Percentiles rank a stretch among this genome's conserved stretches.
These are phyloP conservation scores for Lochmaea capreae DNA, from an alignment of 2,888 invertebrate genomes.

Conservation along the genomic window DNA sequence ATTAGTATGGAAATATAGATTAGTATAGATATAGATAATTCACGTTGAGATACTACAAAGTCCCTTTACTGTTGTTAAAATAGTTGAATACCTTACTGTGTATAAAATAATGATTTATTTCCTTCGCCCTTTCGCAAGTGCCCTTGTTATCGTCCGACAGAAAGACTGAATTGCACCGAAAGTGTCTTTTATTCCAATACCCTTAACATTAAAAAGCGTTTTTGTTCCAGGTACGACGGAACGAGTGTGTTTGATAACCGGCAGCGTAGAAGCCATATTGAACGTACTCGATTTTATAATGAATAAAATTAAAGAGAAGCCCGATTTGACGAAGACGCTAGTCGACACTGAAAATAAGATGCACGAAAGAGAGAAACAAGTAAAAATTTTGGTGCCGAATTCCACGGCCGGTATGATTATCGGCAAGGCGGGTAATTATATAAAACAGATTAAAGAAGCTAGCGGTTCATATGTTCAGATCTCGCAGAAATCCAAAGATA, in stretches of 20 bases:
- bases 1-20: no score
- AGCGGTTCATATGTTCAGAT: slow-evolving; percentile 96
- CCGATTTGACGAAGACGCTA: slow-evolving; percentile 86
- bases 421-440: slow-evolving; percentile 93
- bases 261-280: slow-evolving; percentile 91
- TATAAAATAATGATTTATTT: no score
- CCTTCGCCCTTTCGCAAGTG: no score
- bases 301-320: slow-evolving; percentile 96
- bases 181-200: neutral
- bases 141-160: no score
- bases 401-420: slow-evolving; percentile 98
- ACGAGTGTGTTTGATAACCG: slow-evolving; percentile 93
- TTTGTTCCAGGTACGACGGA: slow-evolving; percentile 85
- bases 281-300: slow-evolving; percentile 92
- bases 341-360: slow-evolving; percentile 85
- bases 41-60: no score
- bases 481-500: slow-evolving; percentile 95
- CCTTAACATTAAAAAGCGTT: neutral
- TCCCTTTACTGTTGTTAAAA: no score
- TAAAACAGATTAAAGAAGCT: slow-evolving; percentile 94
- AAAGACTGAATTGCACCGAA: no score
- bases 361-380: slow-evolving; percentile 92
- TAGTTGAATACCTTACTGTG: no score
- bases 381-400: slow-evolving; percentile 95
- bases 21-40: no score